Percentiles rank a stretch among this genome's conserved stretches.
Conservation (phyloP, 2,797 vertebrate species). For the Sebastes hubbsi region DNA sequence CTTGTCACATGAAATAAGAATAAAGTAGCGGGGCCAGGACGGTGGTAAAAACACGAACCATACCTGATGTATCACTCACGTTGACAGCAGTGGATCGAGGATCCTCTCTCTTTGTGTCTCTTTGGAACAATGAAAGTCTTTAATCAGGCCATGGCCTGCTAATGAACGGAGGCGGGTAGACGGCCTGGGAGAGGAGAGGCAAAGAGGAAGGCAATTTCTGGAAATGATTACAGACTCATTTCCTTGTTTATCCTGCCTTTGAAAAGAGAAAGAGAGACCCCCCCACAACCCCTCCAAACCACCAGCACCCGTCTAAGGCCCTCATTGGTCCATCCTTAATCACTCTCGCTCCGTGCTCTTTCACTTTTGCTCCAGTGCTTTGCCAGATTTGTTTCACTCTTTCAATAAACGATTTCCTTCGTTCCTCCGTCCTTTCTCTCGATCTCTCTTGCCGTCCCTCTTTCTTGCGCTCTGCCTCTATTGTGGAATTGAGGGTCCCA, state of each 20-base stretch:
- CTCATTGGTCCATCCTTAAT: slow-evolving; percentile 69
- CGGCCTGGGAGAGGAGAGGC: slow-evolving; percentile 73
- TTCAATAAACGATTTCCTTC: slow-evolving; percentile 69
- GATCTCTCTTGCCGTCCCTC: slow-evolving; percentile 53
- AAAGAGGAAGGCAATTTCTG: slow-evolving; percentile 83
- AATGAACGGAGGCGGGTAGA: slow-evolving; percentile 82
- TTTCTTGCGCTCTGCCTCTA: slow-evolving; percentile 65
- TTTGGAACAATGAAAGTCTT: slow-evolving; percentile 73
- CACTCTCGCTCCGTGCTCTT: slow-evolving; percentile 62
- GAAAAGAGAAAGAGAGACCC: slow-evolving; percentile 72
- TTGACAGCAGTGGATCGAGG: slow-evolving; percentile 38
- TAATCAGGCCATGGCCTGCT: slow-evolving; percentile 81
- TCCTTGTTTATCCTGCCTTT: slow-evolving; percentile 89
- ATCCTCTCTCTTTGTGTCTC: slow-evolving; percentile 37
- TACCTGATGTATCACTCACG: slow-evolving; percentile 39
- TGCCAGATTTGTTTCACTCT: slow-evolving; percentile 76
- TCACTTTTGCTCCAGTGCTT: slow-evolving; percentile 67
- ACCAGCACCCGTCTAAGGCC: slow-evolving; percentile 55
- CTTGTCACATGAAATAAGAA: slow-evolving; percentile 22
- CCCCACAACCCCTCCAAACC: neutral
- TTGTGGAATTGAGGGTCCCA: slow-evolving; percentile 82
- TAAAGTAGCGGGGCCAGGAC: neutral
- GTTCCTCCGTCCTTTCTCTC: slow-evolving; percentile 61
- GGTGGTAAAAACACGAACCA: slow-evolving; percentile 14
- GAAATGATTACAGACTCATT: slow-evolving; percentile 90